Evolutionary conservation across 1,140 invertebrate genomes (phyloP), one percentile per base, ranked within the genome.

Genomic region (Caenorhabditis briggsae): DNA sequence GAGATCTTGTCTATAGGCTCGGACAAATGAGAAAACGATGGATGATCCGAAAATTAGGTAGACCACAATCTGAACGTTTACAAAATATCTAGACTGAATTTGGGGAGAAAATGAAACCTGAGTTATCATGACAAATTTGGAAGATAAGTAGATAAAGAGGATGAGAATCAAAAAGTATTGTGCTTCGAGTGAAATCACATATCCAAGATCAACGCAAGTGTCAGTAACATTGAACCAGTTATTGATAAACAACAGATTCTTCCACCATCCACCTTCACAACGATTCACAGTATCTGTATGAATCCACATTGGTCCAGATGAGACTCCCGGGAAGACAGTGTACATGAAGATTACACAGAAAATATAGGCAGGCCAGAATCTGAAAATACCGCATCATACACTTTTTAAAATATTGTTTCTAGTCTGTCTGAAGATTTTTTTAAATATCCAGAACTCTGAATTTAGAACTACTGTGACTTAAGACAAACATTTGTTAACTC

Each of bases 201-300:
- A 88, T n/a, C 86, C 86, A 70, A 87, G 58, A 58, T 88, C 88
- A 43, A 88, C 61, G 41, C 88, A 88, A 41, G 88, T 88, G 41
- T 85, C 86, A 9, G 78, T 78, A 2, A 78, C 86, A 50, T 56
- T 50, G 82, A 78, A 88, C 61, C 87, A 84, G 55, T 88, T 88
- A 58, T 88, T 88, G 64, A 88, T 88, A 74, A 88, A 88, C 5
- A 88, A 83, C 16, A 88, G 59, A 83, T 88, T 88, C 83, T 88
- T 88, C 88, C 88, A 88, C 86, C 85, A 88, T 25, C 61, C 83
- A 12, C 50, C 9, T 20, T 53, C 53, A 43, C 88, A 88, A 5
- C 88, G 85, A n/a, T 88, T 82, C 1, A 88, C 86, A 7, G 56
- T 59, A 55, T 88, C 86, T 5, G 43, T 58, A 56, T 88, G 88